Percentiles rank a stretch among this genome's conserved stretches.
phyloP scores from a whole-genome alignment of 2,797 vertebrate species.

The Hyperoplus immaculatus region DNA sequence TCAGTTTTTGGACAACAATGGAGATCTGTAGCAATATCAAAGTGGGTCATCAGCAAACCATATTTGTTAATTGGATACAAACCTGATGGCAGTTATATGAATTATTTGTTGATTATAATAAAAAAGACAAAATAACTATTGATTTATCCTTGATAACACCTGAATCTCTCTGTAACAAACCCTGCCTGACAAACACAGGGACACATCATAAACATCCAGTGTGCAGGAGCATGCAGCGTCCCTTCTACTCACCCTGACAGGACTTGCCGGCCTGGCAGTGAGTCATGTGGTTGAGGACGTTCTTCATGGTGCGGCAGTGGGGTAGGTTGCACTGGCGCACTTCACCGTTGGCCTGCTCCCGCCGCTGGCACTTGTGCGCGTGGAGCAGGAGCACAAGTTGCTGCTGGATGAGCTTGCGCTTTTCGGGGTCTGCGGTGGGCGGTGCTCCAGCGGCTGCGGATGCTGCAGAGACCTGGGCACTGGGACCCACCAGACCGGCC shows the following conservation, averaged over 20 bases:
- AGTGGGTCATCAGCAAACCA: neutral
- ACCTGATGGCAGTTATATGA: neutral
- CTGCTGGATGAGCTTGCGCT: slow-evolving; percentile 98
- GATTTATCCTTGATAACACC: neutral
- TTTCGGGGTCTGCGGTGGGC: slow-evolving; percentile 96
- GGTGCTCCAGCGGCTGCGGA: slow-evolving; percentile 92
- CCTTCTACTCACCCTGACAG: slow-evolving; percentile 92
- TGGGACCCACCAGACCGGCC: slow-evolving; percentile 81
- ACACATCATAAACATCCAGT: slow-evolving; percentile 1
- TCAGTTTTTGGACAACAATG: neutral
- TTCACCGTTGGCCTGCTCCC: slow-evolving; percentile 96
- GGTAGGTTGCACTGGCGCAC: slow-evolving; percentile 96
- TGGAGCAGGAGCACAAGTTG: slow-evolving; percentile 96
- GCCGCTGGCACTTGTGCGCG: slow-evolving; percentile 97
- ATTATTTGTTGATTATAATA: neutral
- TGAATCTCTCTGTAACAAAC: neutral
- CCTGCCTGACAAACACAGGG: slow-evolving; percentile 15
- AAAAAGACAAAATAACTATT: neutral
- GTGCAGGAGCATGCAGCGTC: neutral
- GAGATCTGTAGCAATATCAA: neutral
- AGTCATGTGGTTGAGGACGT: slow-evolving; percentile 99
- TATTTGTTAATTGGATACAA: neutral
- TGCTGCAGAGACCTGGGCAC: slow-evolving; percentile 87
- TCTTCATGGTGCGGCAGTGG: slow-evolving; percentile 99
- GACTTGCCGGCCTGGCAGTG: slow-evolving; percentile 99